Base-by-base conservation (phyloP, 2,888 invertebrate species). In the Leptopilina syphax region DNA sequence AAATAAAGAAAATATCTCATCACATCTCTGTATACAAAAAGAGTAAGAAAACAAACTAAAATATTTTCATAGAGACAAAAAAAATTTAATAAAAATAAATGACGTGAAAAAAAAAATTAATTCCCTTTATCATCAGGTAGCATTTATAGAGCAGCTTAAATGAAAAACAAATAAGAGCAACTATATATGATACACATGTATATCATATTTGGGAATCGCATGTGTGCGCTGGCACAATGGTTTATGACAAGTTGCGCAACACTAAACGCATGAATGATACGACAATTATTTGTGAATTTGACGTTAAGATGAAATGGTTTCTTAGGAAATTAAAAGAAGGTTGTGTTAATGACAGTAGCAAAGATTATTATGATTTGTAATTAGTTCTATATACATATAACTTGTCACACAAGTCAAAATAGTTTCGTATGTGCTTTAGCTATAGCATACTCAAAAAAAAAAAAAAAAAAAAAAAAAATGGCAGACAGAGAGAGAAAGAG, bases 321-420 rank as follows among this genome's bases (percentile, higher is more conserved):
- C 12, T 73, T 54, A 13, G 27, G 57, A 54, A 73, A 63, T 63
- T 63, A 13, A 34, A 34, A 13, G 54, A 13, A 54, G 73, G 54
- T 50, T 57, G 54, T 54, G 73, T 73, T 54, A 34, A 5, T 34
- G 73, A 57, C 73, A 73, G 73, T 73, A 73, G 57, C 57, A 73
- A 34, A 57, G 54, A 73, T 73, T 34, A 27, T 27, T 13, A 73
- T 73, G 73, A 73, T 73, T 73, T 73, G 73, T 73, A 27, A 54
- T 34, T 54, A 13, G 50, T 27, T 54, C 50, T 27, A 50, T 13
- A 24, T 44, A 44, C 44, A 44, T 73, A 57, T 73, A 34, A 34
- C 70, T 27, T 9, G 34, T 54, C 27, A 57, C 54, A 27, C 13
- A 54, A 13, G 50, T 54, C 13, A 27, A 27, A 34, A 13, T 34